Base-by-base conservation (phyloP, 2,797 vertebrate genomes). In the Parotocinclus haroldoi region DNA sequence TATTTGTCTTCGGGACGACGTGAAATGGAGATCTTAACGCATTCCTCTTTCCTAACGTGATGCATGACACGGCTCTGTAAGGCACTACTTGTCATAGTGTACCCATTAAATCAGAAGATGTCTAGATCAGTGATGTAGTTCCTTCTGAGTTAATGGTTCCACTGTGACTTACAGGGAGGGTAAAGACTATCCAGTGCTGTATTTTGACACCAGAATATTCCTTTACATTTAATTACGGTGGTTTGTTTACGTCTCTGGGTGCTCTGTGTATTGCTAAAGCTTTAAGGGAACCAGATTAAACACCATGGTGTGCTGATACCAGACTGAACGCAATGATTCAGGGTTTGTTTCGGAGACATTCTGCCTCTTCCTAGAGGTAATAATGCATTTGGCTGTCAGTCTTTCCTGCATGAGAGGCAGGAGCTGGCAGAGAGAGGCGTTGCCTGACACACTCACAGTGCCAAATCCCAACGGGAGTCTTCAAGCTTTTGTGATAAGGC, bases 331-430 rank as follows among this genome's bases (percentile, higher is more conserved):
- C 9, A 48, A 56, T 57, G 49, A 52, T 50, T 68, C 56, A 61
- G 56, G 65, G 39, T 51, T 42, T 46, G 18, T 60, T 59, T 75
- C 49, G 18, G 38, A 58, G 58, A 50, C 51, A 57, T 68, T 67
- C 45, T 7, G 55, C 39, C 39, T 52, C 38, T 55, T 59, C 40
- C 52, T 48, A 45, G 6, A 42, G 63, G 66, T 62, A 50, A 54
- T 73, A 59, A 63, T 60, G 45, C 36, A 55, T 63, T 63, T 76
- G 71, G 55, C 66, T 69, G 44, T 44, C 56, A 66, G 27, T 66
- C 54, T 51, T 7, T 37, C 59, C 59, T 67, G 38, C 54, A 63
- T 48, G 55, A 56, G 42, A 45, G 19, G 62, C 40, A 52, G 45
- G 9, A 27, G 64, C 50, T 75, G 61, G 57, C 69, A 48, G 13